Conservation (phyloP, 2,113 vertebrate genomes). For the Upupa epops region DNA sequence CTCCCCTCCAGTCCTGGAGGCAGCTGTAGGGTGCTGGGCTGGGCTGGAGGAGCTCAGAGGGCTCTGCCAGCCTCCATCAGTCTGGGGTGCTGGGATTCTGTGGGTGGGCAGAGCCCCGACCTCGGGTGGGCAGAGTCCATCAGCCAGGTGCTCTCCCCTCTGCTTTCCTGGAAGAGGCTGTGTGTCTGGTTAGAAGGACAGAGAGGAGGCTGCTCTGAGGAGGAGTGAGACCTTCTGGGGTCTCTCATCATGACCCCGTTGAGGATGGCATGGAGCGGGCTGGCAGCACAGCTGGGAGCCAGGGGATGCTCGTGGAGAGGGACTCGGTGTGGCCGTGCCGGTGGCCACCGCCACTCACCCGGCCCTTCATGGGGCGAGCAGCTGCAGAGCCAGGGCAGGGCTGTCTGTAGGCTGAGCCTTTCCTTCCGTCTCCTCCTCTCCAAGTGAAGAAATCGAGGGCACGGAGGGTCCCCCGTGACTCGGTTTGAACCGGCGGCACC, state of each 20-base stretch:
- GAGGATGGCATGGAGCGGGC: rapidly evolving
- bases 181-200: neutral
- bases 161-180: neutral
- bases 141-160: too few relatives aligned
- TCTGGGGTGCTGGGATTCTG: too few relatives aligned
- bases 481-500: neutral
- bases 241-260: rapidly evolving
- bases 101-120: too few relatives aligned
- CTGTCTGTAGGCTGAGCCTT: neutral
- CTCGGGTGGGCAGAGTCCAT: too few relatives aligned
- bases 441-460: constrained; percentile 67
- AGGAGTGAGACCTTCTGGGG: neutral
- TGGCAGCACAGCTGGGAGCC: neutral
- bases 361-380: neutral
- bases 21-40: too few relatives aligned
- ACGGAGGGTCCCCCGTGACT: constrained; percentile 51
- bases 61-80: too few relatives aligned
- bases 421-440: constrained; percentile 25
- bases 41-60: too few relatives aligned
- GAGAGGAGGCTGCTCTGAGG: neutral
- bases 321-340: neutral
- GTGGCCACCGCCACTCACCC: neutral
- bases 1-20: too few relatives aligned
- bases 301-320: neutral
- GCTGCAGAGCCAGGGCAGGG: neutral